Conservation (phyloP, 2,113 vertebrate species). For the Phalacrocorax brasilianus region DNA sequence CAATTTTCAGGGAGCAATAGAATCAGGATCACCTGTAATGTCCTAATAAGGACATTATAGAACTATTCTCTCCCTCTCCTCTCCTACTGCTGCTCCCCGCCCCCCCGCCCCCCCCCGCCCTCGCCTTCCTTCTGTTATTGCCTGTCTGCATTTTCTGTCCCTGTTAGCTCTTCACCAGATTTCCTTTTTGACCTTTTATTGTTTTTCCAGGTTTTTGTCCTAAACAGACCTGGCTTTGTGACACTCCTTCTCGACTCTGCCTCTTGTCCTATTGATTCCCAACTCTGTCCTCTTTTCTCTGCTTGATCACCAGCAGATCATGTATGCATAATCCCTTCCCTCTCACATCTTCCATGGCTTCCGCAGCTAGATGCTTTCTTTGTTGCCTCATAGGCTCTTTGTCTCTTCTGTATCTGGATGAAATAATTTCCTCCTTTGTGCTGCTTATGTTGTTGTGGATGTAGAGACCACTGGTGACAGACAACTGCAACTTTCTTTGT, state of each 20-base stretch:
- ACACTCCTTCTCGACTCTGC: not conserved
- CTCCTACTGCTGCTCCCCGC: rapidly evolving
- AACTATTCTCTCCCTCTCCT: not conserved
- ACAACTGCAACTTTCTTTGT: not conserved
- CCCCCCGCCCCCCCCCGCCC: rapidly evolving
- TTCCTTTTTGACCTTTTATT: not conserved
- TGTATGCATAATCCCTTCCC: not conserved
- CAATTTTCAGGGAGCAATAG: not conserved
- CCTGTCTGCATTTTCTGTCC: not conserved
- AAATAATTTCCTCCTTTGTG: not conserved
- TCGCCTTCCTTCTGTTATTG: not conserved
- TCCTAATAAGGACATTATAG: not conserved
- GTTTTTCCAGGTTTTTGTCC: not conserved
- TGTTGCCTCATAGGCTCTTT: not conserved
- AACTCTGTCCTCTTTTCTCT: not conserved
- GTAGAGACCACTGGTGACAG: not conserved
- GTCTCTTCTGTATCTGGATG: not conserved
- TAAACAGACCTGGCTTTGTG: not conserved
- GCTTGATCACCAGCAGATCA: not conserved
- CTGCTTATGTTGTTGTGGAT: not conserved
- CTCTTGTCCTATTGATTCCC: not conserved
- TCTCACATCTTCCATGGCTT: not conserved
- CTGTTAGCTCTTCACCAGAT: not conserved
- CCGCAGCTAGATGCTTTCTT: not conserved
- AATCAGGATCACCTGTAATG: not conserved